Conservation (phyloP, 2,113 vertebrate species). For the Toxostoma redivivum region DNA sequence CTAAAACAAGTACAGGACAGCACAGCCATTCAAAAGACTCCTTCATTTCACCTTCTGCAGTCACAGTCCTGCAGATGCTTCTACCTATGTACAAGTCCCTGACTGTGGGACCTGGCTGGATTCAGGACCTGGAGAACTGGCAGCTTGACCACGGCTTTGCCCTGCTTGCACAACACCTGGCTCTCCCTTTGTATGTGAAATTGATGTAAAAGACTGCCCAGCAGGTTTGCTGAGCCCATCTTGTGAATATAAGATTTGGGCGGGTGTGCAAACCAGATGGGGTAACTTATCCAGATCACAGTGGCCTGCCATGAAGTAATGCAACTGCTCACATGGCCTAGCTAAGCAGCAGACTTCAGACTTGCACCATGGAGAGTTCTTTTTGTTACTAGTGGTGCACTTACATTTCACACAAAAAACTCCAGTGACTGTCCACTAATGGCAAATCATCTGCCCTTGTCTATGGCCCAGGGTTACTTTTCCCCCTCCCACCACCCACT, state of each 20-base stretch:
- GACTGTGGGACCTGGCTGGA: neutral
- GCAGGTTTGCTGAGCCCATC: neutral
- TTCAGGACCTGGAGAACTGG: neutral
- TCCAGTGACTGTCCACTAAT: neutral
- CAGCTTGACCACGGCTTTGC: neutral
- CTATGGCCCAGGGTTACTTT: neutral
- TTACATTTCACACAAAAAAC: neutral
- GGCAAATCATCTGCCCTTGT: neutral
- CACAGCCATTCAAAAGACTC: neutral
- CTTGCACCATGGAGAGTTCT: neutral
- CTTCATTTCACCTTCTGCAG: neutral
- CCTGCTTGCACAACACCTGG: neutral
- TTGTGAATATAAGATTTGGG: neutral
- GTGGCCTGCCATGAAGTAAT: neutral
- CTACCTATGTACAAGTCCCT: accelerated
- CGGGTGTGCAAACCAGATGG: accelerated
- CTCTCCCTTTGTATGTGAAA: neutral
- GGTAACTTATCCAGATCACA: neutral
- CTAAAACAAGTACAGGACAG: neutral
- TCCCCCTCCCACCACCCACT: neutral
- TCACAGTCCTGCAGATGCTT: neutral
- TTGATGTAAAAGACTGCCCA: neutral
- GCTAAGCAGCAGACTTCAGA: neutral
- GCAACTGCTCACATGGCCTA: neutral
- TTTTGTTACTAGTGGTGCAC: neutral